phyloP scores from a whole-genome alignment of 1,140 invertebrate genomes.

The Musca vetustissima region DNA sequence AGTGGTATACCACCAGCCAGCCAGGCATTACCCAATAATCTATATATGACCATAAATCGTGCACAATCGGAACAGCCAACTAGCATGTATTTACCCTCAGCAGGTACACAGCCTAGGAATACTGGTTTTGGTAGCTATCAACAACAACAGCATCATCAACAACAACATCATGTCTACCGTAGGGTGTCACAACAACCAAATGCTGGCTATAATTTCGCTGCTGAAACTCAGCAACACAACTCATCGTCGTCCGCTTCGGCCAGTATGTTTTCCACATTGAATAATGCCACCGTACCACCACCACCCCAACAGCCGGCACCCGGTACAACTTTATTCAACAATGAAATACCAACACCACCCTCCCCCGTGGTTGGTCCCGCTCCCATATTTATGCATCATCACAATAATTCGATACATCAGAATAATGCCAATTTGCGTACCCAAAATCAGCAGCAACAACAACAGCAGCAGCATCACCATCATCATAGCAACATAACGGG shows the following conservation, averaged over 20 bases:
- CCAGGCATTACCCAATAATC: slow-evolving; percentile 37
- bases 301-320: slow-evolving; percentile 23
- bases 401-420: slow-evolving; percentile 53
- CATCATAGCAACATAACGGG: slow-evolving; percentile 32
- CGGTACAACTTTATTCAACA: slow-evolving; percentile 42
- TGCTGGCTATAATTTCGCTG: slow-evolving; percentile 26
- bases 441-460: slow-evolving; percentile 44
- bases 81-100: slow-evolving; percentile 17
- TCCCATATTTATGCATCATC: slow-evolving; percentile 54
- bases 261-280: slow-evolving; percentile 23
- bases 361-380: slow-evolving; percentile 44
- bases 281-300: slow-evolving; percentile 28
- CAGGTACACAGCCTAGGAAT: slow-evolving; percentile 33
- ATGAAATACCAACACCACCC: slow-evolving; percentile 40
- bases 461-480: slow-evolving; percentile 1
- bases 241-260: slow-evolving; percentile 29
- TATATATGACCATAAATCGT: slow-evolving; percentile 40
- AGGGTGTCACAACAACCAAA: slow-evolving; percentile 5
- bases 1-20: slow-evolving; percentile 23
- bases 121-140: slow-evolving; percentile 50
- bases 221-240: slow-evolving; percentile 30
- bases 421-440: slow-evolving; percentile 52
- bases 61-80: slow-evolving; percentile 51
- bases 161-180: slow-evolving; percentile 31
- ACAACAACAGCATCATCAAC: slow-evolving; percentile 33